Percentiles rank a stretch among this genome's conserved stretches.
Conservation (phyloP, 2,797 vertebrate genomes). For the Chlorospingus semifuscus region DNA sequence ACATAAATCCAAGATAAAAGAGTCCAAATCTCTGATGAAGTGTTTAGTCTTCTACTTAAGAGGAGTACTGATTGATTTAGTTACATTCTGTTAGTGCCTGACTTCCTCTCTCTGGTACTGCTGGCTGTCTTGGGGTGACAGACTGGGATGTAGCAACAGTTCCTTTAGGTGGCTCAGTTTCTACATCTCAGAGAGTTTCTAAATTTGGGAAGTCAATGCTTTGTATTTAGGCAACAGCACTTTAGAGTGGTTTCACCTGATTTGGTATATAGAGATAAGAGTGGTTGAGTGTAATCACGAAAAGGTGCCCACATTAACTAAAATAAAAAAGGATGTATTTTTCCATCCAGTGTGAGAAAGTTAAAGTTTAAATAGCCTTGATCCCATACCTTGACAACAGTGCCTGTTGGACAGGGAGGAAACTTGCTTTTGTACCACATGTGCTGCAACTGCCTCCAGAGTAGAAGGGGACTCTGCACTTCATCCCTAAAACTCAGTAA, state of each 20-base stretch:
- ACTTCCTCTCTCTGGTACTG: not conserved
- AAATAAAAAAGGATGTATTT: not conserved
- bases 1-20: not conserved
- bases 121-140: not conserved
- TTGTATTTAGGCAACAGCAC: not conserved
- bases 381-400: not conserved
- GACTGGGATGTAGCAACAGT: not conserved
- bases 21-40: not conserved
- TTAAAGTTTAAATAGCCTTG: not conserved
- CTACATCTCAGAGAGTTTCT: not conserved
- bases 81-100: not conserved
- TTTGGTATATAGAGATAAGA: not conserved
- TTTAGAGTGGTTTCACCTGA: not conserved
- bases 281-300: not conserved
- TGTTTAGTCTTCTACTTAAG: not conserved
- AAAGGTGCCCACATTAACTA: not conserved
- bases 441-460: not conserved
- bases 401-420: not conserved
- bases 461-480: not conserved
- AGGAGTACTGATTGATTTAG: not conserved
- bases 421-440: not conserved
- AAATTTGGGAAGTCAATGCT: not conserved
- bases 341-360: not conserved
- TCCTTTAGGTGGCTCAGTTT: not conserved
- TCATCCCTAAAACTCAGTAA: not conserved